Conservation (phyloP, 2,888 invertebrate genomes). For the Pycnomerus fuliginosus region DNA sequence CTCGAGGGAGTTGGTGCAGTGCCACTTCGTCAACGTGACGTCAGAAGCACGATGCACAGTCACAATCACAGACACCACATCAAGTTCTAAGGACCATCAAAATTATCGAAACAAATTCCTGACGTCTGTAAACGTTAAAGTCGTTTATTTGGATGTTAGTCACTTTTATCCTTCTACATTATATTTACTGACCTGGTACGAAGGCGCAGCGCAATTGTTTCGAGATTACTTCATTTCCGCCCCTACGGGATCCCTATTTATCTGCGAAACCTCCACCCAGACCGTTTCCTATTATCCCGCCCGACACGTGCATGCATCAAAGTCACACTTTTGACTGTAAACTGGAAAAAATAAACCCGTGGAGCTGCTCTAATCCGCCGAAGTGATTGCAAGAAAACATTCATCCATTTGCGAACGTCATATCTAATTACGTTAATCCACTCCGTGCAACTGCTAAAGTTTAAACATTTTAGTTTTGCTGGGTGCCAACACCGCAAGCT, state of each 20-base stretch:
- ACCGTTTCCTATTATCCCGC: no score
- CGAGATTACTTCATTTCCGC: constrained; percentile 24
- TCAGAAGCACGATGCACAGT: constrained; percentile 10
- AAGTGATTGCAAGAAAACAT: no score
- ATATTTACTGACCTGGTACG: constrained; percentile 17
- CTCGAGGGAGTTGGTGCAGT: constrained; percentile 9
- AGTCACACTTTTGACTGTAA: no score
- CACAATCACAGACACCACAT: constrained; percentile 8
- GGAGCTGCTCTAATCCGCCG: no score
- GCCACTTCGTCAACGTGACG: constrained; percentile 16
- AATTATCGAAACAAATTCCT: constrained; percentile 7
- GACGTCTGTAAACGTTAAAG: constrained; percentile 1
- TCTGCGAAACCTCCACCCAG: constrained; percentile 8
- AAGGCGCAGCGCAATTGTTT: constrained; percentile 18
- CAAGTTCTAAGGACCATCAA: constrained; percentile 4
- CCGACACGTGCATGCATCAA: no score
- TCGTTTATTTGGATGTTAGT: constrained; percentile 2
- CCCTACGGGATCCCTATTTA: constrained; percentile 11
- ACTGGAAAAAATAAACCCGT: no score
- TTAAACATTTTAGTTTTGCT: no score
- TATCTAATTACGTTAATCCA: no score
- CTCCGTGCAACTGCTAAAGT: no score
- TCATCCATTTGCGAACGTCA: no score
- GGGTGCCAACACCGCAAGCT: no score
- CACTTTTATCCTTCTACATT: constrained; percentile 6